Evolutionary conservation across 2,888 invertebrate species (phyloP).

Genomic region (Nephrotoma guestfalica): DNA sequence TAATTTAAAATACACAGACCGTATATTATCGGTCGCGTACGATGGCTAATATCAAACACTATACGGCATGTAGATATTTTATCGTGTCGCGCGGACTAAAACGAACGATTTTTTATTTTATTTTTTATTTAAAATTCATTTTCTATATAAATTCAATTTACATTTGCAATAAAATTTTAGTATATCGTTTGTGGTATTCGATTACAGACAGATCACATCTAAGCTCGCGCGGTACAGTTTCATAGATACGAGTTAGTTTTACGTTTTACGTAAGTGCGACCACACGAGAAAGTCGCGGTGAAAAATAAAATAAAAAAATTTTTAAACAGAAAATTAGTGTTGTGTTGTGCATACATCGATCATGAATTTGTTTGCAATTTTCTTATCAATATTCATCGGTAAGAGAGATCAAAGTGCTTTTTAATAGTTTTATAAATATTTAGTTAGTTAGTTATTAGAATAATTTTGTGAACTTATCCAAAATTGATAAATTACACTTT

Average conservation of each 20-base stretch:
- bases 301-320: neutral
- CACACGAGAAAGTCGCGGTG: neutral
- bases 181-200: neutral
- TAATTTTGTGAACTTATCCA: neutral
- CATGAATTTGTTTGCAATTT: neutral
- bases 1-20: neutral
- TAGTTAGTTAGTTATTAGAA: neutral
- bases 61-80: neutral
- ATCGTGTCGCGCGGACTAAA: neutral
- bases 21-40: neutral
- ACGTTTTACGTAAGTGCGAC: neutral
- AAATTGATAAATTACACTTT: slow-evolving; percentile 3
- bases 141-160: neutral
- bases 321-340: neutral
- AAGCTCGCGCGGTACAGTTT: neutral
- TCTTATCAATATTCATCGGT: neutral
- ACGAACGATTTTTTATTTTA: neutral
- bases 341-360: neutral
- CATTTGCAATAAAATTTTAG: neutral
- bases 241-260: neutral
- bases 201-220: neutral
- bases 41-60: neutral
- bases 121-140: neutral
- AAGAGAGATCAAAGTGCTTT: neutral
- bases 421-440: neutral